These are phyloP conservation scores for Ennomos quercinarius DNA, from an alignment of 2,888 invertebrate species.

Conservation along the genomic window DNA sequence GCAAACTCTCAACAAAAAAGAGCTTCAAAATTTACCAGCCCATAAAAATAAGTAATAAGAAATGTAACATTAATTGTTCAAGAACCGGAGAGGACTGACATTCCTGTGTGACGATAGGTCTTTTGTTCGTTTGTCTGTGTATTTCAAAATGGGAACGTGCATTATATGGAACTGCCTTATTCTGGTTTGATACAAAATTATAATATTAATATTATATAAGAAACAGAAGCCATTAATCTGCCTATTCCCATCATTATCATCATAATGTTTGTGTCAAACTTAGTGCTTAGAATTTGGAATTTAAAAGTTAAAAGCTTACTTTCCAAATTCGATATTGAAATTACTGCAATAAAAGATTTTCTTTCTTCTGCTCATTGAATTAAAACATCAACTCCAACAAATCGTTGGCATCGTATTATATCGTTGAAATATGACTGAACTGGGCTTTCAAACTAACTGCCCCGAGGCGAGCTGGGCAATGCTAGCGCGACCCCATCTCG, in stretches of 20 bases:
- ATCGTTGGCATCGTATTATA: too few relatives aligned
- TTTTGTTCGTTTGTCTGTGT: constrained; percentile 36
- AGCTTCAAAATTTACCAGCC: constrained; percentile 34
- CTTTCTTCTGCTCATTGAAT: too few relatives aligned
- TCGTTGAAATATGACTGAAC: too few relatives aligned
- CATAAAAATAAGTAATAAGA: constrained; percentile 43
- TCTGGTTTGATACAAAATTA: constrained; percentile 7
- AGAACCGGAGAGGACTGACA: constrained; percentile 46
- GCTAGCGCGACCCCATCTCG: too few relatives aligned
- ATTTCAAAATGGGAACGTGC: constrained; percentile 10
- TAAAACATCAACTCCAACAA: too few relatives aligned
- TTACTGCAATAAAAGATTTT: too few relatives aligned
- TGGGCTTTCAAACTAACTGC: too few relatives aligned
- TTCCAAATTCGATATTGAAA: too few relatives aligned
- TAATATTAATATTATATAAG: not conserved
- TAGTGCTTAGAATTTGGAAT: too few relatives aligned
- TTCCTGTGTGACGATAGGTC: constrained; percentile 54
- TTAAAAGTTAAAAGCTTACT: too few relatives aligned
- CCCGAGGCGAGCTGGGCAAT: too few relatives aligned
- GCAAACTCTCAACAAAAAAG: not conserved
- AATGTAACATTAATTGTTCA: constrained; percentile 45
- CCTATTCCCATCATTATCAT: not conserved
- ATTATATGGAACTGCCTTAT: constrained; percentile 20
- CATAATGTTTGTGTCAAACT: too few relatives aligned
- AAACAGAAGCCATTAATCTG: not conserved